phyloP scores from a whole-genome alignment of 2,113 vertebrate species.

The Oceanodroma tethys region DNA sequence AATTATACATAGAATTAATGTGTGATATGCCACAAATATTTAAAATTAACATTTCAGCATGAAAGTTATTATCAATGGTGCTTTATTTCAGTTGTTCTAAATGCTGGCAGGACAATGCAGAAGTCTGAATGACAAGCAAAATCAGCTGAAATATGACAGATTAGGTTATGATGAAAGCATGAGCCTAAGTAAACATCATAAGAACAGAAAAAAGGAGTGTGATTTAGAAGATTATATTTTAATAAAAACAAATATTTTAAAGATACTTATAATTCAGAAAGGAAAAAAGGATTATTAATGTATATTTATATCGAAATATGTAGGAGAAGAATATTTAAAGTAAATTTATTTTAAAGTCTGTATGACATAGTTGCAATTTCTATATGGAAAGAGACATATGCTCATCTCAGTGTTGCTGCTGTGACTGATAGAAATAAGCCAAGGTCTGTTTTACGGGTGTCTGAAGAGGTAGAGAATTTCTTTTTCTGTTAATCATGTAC shows the following conservation, averaged over 20 bases:
- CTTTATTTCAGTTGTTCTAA: neutral
- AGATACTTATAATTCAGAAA: neutral
- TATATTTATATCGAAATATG: neutral
- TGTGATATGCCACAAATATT: neutral
- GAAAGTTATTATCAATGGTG: neutral
- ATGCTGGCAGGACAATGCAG: neutral
- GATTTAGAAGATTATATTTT: conserved; percentile 18
- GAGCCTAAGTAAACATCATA: neutral
- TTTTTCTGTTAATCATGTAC: neutral
- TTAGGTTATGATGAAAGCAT: conserved; percentile 8
- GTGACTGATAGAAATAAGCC: neutral
- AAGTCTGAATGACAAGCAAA: neutral
- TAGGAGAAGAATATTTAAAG: neutral
- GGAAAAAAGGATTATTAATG: neutral
- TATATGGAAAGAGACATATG: neutral
- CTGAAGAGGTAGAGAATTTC: neutral
- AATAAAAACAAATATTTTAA: conserved; percentile 28
- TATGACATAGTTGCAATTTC: neutral
- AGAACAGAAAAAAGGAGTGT: neutral
- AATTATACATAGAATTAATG: neutral
- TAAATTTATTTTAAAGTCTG: neutral
- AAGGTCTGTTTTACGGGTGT: neutral
- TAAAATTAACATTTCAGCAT: neutral
- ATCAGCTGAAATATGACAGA: neutral
- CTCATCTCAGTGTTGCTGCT: neutral